Base-by-base conservation (phyloP, 1,140 invertebrate genomes). In the Lerema accius region DNA sequence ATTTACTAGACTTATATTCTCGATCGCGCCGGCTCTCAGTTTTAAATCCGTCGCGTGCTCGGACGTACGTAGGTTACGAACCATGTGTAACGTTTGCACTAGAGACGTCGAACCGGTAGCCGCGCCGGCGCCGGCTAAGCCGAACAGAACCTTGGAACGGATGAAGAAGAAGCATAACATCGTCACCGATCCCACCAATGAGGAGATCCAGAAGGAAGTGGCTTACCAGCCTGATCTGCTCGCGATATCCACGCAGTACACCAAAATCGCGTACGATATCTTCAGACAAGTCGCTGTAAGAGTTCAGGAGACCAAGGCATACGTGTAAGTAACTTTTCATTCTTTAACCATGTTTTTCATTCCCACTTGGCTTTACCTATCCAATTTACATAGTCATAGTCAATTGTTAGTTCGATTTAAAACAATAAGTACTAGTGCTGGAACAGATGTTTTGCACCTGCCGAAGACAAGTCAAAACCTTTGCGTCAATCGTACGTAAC, bases 11-110 rank as follows among this genome's bases (percentile, higher is more conserved):
- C 68, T 86, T 89, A 89, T 82, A 87, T 81, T 72, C 67, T 43
- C 64, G 78, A 75, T 49, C 67, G 56, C 65, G 51, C n/a, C 48
- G 51, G 42, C 60, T 39, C 35, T 69, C 65, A 74, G 69, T 66
- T 67, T 78, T 76, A 65, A 51, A 69, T 61, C 48, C 62, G 55
- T 39, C 42, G 32, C 16, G 65, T 50, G 68, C 35, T 35, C 45
- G 17, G 43, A 55, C 59, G 50, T 37, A 48, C 53, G 63, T 49
- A 56, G 48, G 28, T 67, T 32, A 71, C 62, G 55, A 42, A 73
- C 62, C 55, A 90, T 90, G 87, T 90, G 87, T 76, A 90, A 90
- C 63, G 84, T 90, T 68, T 90, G 87, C 71, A 80, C 79, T 17
- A 77, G 82, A 45, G 83, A 85, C 19, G 73, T 77, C 4, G 73